Evolutionary conservation across 2,113 vertebrate genomes (phyloP).

Genomic region (Eolophus roseicapilla): DNA sequence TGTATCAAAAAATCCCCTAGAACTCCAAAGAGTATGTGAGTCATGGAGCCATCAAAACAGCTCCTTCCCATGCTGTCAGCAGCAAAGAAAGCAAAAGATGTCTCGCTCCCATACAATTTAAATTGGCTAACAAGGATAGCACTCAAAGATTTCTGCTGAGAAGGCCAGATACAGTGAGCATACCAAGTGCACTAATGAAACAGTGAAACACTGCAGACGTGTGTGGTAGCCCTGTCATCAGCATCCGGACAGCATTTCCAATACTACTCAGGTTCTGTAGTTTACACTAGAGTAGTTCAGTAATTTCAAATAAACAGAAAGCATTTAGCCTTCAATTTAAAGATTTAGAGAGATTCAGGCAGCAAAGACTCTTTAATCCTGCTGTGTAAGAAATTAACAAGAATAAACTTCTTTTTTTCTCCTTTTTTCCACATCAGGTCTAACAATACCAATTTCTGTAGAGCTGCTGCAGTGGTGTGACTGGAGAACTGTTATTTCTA

Average conservation of each 20-base stretch:
- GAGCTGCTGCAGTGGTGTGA: neutral
- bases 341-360: neutral
- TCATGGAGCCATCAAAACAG: neutral
- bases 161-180: conserved; percentile 34
- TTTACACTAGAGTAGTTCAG: neutral
- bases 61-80: neutral
- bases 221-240: neutral
- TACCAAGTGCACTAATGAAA: conserved; percentile 40
- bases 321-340: neutral
- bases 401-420: neutral
- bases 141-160: conserved; percentile 69
- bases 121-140: conserved; percentile 36
- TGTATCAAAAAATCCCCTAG: neutral
- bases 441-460: neutral
- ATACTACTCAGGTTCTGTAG: neutral
- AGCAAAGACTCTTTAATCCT: neutral
- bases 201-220: conserved; percentile 3
- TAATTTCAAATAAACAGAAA: neutral
- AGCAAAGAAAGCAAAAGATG: neutral
- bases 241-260: conserved; percentile 24
- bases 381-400: neutral
- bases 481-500: neutral
- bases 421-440: neutral
- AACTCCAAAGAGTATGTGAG: neutral
- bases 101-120: neutral